Conservation (phyloP, 2,797 vertebrate species). For the Hemitrygon akajei region DNA sequence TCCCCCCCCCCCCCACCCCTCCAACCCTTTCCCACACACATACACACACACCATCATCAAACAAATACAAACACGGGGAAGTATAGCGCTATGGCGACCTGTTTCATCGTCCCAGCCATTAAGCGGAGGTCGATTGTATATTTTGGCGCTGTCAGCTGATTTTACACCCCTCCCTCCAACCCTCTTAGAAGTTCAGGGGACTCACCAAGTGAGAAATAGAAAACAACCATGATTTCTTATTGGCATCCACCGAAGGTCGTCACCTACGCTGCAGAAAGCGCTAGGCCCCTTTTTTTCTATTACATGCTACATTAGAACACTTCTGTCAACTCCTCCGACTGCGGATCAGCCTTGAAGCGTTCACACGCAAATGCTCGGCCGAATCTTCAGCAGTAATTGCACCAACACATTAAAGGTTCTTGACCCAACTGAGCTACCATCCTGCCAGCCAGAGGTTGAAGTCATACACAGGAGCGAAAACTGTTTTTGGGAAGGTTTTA, state of each 20-base stretch:
- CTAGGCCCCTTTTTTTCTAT: slow-evolving; percentile 6
- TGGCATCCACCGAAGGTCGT: slow-evolving; percentile 29
- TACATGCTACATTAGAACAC: slow-evolving; percentile 34
- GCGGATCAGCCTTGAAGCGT: slow-evolving; percentile 20
- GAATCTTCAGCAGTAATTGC: slow-evolving; percentile 8
- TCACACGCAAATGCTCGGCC: slow-evolving; percentile 25
- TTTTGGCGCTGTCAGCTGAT: slow-evolving; percentile 25
- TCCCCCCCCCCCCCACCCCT: neutral
- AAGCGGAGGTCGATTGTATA: slow-evolving; percentile 11
- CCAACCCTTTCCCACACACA: too few species aligned
- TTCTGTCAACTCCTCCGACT: slow-evolving; percentile 22
- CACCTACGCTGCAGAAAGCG: slow-evolving; percentile 30
- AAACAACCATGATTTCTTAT: slow-evolving; percentile 28
- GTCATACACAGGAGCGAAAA: neutral
- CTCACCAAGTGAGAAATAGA: slow-evolving; percentile 32
- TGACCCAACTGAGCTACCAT: slow-evolving; percentile 8
- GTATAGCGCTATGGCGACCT: slow-evolving; percentile 15
- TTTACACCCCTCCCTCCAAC: neutral
- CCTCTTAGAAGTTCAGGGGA: slow-evolving; percentile 18
- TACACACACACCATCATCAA: neutral
- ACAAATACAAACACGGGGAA: neutral
- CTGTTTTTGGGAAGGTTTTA: neutral
- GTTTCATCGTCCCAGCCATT: slow-evolving; percentile 9
- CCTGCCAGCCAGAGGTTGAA: neutral
- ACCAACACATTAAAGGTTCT: slow-evolving; percentile 23